phyloP scores from a whole-genome alignment of 2,113 vertebrate genomes.

The Tenebrosternarchus preto region DNA sequence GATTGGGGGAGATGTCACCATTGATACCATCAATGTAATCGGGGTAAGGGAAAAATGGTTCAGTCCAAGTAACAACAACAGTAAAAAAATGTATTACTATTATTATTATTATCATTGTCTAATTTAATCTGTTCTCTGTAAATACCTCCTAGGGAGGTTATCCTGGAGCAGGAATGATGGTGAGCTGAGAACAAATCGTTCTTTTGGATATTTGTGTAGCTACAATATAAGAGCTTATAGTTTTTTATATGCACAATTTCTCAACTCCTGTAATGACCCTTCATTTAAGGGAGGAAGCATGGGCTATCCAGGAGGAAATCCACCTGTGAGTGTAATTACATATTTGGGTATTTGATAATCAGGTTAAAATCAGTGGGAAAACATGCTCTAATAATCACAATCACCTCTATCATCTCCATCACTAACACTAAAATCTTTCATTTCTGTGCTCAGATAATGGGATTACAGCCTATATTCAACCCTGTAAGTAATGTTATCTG shows the following conservation, averaged over 20 bases:
- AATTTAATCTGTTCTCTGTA: neutral
- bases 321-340: constrained; percentile 64
- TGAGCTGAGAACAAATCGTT: neutral
- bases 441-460: constrained; percentile 70
- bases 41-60: constrained; percentile 67
- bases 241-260: neutral
- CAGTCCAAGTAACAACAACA: no score
- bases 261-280: neutral
- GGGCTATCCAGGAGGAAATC: constrained; percentile 63
- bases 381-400: neutral
- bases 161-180: constrained; percentile 20
- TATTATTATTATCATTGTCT: neutral
- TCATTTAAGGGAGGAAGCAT: constrained; percentile 50
- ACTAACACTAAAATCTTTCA: neutral
- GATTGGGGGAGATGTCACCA: constrained; percentile 74
- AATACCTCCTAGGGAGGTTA: constrained; percentile 26
- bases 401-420: neutral
- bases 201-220: neutral
- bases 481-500: constrained; percentile 67
- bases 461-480: constrained; percentile 74
- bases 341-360: neutral
- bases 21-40: constrained; percentile 78
- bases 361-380: no score
- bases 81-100: constrained; percentile 12
- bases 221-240: neutral